Evolutionary conservation across 2,888 invertebrate species (phyloP).

Genomic region (Brachylomia viminalis): DNA sequence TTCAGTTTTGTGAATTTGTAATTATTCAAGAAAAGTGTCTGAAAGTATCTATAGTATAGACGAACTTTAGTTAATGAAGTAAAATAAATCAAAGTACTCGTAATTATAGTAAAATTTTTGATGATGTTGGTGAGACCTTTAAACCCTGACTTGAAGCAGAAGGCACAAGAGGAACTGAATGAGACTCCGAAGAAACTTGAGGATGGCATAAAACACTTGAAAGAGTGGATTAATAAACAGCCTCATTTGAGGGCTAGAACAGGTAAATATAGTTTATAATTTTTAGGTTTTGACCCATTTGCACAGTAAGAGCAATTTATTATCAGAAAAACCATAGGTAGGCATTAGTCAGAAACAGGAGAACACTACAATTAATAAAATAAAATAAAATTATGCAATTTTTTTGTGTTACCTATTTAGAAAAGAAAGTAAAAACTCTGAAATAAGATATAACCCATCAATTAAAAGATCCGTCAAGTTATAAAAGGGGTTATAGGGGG

Average conservation of each 20-base stretch:
- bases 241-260: conserved; percentile 86
- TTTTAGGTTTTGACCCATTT: background rate
- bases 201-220: conserved; percentile 86
- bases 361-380: background rate
- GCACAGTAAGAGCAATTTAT: background rate
- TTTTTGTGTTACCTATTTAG: background rate
- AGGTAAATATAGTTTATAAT: conserved; percentile 65
- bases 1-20: background rate
- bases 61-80: background rate
- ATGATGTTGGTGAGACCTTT: conserved; percentile 76
- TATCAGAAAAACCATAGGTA: background rate
- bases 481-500: too few species aligned
- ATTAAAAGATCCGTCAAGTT: background rate
- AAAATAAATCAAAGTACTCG: background rate
- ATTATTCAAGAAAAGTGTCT: background rate
- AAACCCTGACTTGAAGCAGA: conserved; percentile 74
- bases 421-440: background rate
- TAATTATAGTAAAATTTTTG: background rate
- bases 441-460: background rate
- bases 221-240: conserved; percentile 89
- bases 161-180: conserved; percentile 87
- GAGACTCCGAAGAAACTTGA: conserved; percentile 87
- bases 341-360: background rate
- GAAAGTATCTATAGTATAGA: background rate
- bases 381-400: background rate